Base-by-base conservation (phyloP, 23 tunicate species). In the Phallusia fumigata region DNA sequence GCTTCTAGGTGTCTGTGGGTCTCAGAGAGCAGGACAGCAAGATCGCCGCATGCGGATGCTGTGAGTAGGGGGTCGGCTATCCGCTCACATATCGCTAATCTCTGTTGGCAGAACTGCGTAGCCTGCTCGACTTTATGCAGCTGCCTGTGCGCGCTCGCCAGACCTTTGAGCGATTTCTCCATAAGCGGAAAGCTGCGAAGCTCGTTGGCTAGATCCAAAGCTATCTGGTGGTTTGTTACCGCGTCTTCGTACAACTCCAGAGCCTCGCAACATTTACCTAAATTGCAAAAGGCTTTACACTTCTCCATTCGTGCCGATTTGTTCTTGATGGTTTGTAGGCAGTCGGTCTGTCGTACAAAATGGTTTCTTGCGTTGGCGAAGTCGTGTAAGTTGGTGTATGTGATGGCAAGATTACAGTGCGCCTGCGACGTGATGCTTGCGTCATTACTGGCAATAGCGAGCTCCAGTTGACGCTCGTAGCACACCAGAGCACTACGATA, bases 21-120 rank as follows among this genome's bases (percentile, higher is more conserved):
- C 19, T 32, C 22, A 30, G 98, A 84, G 33, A 64, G 76, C 28
- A 88, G 24, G 72, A 35, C 53, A 18, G 93, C 98, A 3, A 93
- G 86, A 30, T 93, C 98, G 15, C 90, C 90, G 50, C 52, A 85
- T n/a, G 90, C 84, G 35, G 76, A 76, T 5, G 98, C 93, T 13
- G 44, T 51, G 16, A 65, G 77, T 34, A 51, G 13, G 8, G 74
- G 33, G 33, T 84, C 51, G 6, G 76, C 78, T 18, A 79, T 32
- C n/a, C 35, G 45, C 0, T 79, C 72, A 69, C 91, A 84, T 19
- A 65, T 33, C 24, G 34, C 51, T n/a, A 88, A 26, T 8, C 93
- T 80, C 12, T 80, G 73, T 40, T 58, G 53, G 81, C 77, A 51
- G 76, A 35, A 93, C 19, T 53, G 34, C 10, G 85, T 21, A 0